Evolutionary conservation across 2,888 invertebrate genomes (phyloP).

Genomic region (Phyllotreta cruciferae): DNA sequence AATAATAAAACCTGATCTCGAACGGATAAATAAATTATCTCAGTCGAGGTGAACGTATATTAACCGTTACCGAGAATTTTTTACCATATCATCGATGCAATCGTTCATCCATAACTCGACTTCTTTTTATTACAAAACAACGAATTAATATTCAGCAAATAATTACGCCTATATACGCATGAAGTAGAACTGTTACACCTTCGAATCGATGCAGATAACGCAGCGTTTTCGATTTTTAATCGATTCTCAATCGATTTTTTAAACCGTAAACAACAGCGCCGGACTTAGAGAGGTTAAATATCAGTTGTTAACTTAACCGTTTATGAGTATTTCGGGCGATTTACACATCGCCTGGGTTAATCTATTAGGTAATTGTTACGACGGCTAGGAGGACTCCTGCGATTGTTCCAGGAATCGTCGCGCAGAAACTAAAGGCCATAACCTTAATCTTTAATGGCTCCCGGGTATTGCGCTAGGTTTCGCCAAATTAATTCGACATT

Average conservation of each 20-base stretch:
- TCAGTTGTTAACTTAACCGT: neutral
- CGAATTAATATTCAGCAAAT: constrained; percentile 18
- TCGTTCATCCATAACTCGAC: constrained; percentile 19
- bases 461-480: constrained; percentile 24
- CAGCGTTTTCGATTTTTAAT: too few species aligned
- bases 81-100: constrained; percentile 10
- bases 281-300: neutral
- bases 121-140: constrained; percentile 15
- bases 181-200: constrained; percentile 21
- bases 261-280: neutral
- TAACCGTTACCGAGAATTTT: neutral
- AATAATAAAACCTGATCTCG: too few species aligned
- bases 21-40: too few species aligned
- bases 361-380: constrained; percentile 24
- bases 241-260: too few species aligned
- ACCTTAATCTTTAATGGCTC: constrained; percentile 30
- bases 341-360: constrained; percentile 21
- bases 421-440: constrained; percentile 29
- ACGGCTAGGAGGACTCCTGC: constrained; percentile 26
- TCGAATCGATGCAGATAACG: constrained; percentile 8
- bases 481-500: constrained; percentile 29
- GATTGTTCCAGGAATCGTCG: constrained; percentile 27
- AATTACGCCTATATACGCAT: constrained; percentile 24
- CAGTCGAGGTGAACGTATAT: too few species aligned
- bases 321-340: neutral